These are phyloP conservation scores for Leptodactylus fuscus DNA, from an alignment of 2,113 vertebrate species.

Conservation along the genomic window DNA sequence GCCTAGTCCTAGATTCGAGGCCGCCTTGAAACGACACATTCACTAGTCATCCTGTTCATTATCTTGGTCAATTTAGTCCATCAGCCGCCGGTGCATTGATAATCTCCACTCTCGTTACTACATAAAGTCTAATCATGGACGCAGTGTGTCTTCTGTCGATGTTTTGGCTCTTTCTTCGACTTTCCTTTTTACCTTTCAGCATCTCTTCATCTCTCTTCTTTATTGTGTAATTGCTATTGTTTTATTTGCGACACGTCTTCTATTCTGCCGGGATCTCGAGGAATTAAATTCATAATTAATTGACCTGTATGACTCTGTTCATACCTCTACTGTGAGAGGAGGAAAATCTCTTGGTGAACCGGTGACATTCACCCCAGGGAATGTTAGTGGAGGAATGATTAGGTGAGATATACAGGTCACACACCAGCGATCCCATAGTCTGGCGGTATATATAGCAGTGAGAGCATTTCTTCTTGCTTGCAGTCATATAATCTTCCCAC, in stretches of 20 bases:
- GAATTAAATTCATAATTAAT: slow-evolving; percentile 58
- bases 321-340: slow-evolving; percentile 30
- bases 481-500: slow-evolving; percentile 25
- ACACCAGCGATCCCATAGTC: slow-evolving; percentile 39
- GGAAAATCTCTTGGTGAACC: slow-evolving; percentile 44
- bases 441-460: slow-evolving; percentile 23
- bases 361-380: slow-evolving; percentile 16
- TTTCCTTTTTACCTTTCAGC: neutral
- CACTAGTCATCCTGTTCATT: neutral
- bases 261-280: slow-evolving; percentile 5
- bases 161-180: neutral
- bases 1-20: neutral
- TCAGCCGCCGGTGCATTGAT: neutral
- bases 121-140: neutral
- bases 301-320: slow-evolving; percentile 44
- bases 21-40: neutral
- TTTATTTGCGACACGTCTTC: slow-evolving; percentile 37
- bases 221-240: slow-evolving; percentile 24
- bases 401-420: slow-evolving; percentile 53
- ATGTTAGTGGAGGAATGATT: slow-evolving; percentile 56
- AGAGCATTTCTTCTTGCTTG: slow-evolving; percentile 28
- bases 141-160: neutral
- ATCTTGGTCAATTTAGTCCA: slow-evolving; percentile 16
- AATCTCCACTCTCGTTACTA: slow-evolving; percentile 4
- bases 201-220: neutral